Percentiles rank a stretch among this genome's conserved stretches.
Conservation (phyloP, 2,797 vertebrate species). For the Hapalemur alaotrensis region DNA sequence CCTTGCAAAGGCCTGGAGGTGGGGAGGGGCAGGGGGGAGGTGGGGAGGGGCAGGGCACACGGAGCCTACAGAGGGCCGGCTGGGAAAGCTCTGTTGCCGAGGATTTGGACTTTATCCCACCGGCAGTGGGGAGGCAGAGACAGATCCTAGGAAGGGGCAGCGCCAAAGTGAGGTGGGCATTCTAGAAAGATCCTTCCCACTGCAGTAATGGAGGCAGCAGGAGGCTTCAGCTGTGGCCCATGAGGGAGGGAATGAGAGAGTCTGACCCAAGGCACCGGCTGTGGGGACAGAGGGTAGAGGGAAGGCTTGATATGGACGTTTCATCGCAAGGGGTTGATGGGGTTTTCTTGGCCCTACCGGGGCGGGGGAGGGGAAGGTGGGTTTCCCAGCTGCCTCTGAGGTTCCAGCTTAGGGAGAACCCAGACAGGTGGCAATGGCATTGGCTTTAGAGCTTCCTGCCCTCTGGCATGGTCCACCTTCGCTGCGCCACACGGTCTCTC, state of each 20-base stretch:
- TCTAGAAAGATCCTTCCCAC: neutral
- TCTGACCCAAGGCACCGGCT: neutral
- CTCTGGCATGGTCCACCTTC: neutral
- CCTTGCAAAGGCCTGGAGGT: neutral
- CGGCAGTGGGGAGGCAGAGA: neutral
- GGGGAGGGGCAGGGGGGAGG: too few relatives aligned
- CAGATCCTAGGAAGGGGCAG: neutral
- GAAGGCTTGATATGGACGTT: neutral
- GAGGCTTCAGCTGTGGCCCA: neutral
- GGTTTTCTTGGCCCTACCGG: neutral
- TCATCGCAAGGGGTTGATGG: neutral
- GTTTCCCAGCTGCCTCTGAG: neutral
- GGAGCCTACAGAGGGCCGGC: accelerated
- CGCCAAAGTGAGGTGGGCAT: neutral
- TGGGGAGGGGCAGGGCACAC: too few relatives aligned
- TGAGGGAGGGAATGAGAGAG: too few relatives aligned
- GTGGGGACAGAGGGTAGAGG: neutral
- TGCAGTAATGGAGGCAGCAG: neutral
- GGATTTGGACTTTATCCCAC: neutral
- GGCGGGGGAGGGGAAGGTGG: neutral
- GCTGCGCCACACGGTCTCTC: neutral
- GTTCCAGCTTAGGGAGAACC: neutral
- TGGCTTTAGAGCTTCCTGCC: neutral
- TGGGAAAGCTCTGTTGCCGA: neutral
- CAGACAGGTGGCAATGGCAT: accelerated